Conservation (phyloP, 2,888 invertebrate genomes). For the Apotomis capreana region DNA sequence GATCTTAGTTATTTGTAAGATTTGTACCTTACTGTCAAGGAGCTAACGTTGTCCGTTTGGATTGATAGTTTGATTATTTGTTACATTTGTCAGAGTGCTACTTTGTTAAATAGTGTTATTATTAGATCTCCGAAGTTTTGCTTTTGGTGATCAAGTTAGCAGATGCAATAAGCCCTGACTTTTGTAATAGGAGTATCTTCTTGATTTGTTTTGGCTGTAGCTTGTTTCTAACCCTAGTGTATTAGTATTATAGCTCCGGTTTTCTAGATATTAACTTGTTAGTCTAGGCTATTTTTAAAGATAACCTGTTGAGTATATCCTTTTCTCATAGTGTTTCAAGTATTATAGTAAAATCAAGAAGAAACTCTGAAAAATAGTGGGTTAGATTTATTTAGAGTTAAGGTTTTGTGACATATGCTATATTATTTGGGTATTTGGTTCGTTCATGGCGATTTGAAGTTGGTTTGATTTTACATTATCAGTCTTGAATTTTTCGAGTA, state of each 20-base stretch:
- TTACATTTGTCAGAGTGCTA: conserved; percentile 17
- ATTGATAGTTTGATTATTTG: neutral
- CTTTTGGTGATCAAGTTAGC: neutral
- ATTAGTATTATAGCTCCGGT: conserved; percentile 15
- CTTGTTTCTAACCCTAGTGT: conserved; percentile 14
- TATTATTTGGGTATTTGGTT: conserved; percentile 14
- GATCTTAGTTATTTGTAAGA: neutral
- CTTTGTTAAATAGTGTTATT: neutral
- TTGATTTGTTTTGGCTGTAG: conserved; percentile 25
- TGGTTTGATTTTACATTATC: neutral
- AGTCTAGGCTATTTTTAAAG: conserved; percentile 23
- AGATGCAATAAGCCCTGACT: conserved; percentile 7
- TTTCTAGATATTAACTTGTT: conserved; percentile 20
- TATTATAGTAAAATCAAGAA: conserved; percentile 29
- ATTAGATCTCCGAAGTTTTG: neutral
- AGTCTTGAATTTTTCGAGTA: neutral
- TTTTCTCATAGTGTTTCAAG: conserved; percentile 26
- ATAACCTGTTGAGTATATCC: conserved; percentile 4
- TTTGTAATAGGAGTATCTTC: conserved; percentile 33
- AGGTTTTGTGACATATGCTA: conserved; percentile 18
- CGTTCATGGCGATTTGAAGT: conserved; percentile 30
- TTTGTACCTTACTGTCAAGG: neutral
- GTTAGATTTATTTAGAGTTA: conserved; percentile 7
- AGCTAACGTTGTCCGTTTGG: neutral
- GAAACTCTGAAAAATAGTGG: conserved; percentile 24